These are phyloP conservation scores for Phasia obesa DNA, from an alignment of 2,888 invertebrate genomes.

Conservation along the genomic window DNA sequence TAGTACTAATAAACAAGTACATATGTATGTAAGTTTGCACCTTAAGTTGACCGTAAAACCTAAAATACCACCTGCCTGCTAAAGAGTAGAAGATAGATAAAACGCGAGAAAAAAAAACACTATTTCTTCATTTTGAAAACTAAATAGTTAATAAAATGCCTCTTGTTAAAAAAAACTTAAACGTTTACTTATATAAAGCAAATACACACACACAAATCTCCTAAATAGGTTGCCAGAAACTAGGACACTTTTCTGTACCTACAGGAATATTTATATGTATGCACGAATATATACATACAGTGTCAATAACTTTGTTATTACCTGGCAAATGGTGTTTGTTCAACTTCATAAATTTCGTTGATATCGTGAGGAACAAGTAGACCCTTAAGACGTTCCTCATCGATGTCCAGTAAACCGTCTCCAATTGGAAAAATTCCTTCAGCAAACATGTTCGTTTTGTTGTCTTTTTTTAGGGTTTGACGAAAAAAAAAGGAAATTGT, in stretches of 20 bases:
- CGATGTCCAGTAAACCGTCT: constrained; percentile 89
- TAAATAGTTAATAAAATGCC: no score
- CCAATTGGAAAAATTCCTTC: constrained; percentile 83
- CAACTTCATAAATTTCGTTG: constrained; percentile 90
- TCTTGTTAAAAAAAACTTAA: not conserved
- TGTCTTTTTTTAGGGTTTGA: constrained; percentile 43
- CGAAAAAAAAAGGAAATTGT: not conserved
- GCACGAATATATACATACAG: not conserved
- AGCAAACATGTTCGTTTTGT: constrained; percentile 78
- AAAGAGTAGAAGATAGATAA: no score
- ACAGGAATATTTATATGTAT: not conserved
- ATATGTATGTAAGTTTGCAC: no score
- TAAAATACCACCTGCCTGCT: no score
- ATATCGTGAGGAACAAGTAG: constrained; percentile 89
- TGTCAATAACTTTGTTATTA: constrained; percentile 81
- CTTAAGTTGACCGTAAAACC: no score
- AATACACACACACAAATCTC: not conserved
- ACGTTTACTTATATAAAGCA: not conserved
- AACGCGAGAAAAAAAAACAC: no score
- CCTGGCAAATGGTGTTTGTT: constrained; percentile 93
- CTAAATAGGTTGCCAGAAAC: constrained; percentile 11
- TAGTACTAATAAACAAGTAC: no score
- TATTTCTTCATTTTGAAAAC: no score
- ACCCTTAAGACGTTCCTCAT: constrained; percentile 86
- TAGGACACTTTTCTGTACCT: constrained; percentile 42